Conservation (phyloP, 2,113 vertebrate species). For the Salminus brasiliensis region DNA sequence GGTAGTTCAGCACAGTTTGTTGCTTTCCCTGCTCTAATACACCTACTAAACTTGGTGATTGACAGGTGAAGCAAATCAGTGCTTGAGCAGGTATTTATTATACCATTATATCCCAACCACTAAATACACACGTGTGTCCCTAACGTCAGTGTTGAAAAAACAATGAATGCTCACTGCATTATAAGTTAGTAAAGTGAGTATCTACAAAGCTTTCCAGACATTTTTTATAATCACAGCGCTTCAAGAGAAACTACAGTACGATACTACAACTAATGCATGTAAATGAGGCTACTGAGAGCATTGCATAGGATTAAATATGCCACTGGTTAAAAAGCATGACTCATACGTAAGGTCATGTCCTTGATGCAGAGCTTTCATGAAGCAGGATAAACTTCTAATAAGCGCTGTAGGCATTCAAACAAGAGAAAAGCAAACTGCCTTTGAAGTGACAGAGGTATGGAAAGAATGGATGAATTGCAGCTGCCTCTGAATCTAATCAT, state of each 20-base stretch:
- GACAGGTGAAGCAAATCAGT: no score
- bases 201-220: no score
- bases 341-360: conserved; percentile 30
- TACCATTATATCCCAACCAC: no score
- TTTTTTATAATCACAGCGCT: neutral
- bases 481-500: conserved; percentile 24
- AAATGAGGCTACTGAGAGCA: conserved; percentile 23
- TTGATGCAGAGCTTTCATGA: conserved; percentile 17
- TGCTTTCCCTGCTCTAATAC: no score
- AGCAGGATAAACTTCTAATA: conserved; percentile 45
- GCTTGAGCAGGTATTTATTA: no score
- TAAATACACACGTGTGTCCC: no score
- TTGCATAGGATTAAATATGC: conserved; percentile 25
- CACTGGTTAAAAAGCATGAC: conserved; percentile 20
- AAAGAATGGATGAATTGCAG: conserved; percentile 31
- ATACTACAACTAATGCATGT: neutral
- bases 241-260: neutral
- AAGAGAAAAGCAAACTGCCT: conserved; percentile 42
- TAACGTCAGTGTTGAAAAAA: no score
- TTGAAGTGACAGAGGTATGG: conserved; percentile 26
- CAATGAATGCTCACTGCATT: no score
- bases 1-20: no score
- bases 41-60: no score
- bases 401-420: conserved; percentile 30
- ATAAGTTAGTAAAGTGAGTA: no score